A percentile compares a stretch with the other conserved stretches of the same genome.
These are phyloP conservation scores for Pomatorhinus ruficollis DNA, from an alignment of 2,113 vertebrate species.

Conservation along the genomic window DNA sequence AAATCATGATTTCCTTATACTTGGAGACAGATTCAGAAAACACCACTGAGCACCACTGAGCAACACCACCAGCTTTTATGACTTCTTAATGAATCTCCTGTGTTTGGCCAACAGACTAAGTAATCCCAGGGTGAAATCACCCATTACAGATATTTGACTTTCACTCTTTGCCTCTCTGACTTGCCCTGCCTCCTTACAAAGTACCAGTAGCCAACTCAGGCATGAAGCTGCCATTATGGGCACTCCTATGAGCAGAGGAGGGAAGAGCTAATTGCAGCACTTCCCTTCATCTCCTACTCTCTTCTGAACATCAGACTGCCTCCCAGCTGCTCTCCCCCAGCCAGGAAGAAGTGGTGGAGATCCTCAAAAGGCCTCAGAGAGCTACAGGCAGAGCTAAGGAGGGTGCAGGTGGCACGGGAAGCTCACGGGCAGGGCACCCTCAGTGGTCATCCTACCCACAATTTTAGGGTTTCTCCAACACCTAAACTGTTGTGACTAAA, in stretches of 20 bases:
- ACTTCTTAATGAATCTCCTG: not conserved
- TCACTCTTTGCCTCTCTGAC: fast-evolving
- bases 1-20: not conserved
- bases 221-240: not conserved
- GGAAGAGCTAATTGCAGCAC: not conserved
- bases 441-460: not conserved
- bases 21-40: not conserved
- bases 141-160: not conserved
- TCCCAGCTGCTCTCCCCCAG: not conserved
- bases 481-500: not conserved
- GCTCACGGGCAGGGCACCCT: fast-evolving
- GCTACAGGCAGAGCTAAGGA: not conserved
- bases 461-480: not conserved
- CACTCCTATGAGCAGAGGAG: not conserved
- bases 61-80: no score
- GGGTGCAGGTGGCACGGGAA: fast-evolving
- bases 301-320: not conserved
- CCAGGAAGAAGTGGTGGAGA: not conserved
- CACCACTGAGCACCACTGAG: no score
- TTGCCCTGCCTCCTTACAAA: not conserved
- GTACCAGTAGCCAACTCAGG: fast-evolving
- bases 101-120: not conserved
- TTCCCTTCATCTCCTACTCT: not conserved
- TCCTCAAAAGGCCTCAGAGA: not conserved
- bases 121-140: not conserved